Evolutionary conservation across 2,113 vertebrate genomes (phyloP).

Genomic region (Microcebus lehilahytsara): DNA sequence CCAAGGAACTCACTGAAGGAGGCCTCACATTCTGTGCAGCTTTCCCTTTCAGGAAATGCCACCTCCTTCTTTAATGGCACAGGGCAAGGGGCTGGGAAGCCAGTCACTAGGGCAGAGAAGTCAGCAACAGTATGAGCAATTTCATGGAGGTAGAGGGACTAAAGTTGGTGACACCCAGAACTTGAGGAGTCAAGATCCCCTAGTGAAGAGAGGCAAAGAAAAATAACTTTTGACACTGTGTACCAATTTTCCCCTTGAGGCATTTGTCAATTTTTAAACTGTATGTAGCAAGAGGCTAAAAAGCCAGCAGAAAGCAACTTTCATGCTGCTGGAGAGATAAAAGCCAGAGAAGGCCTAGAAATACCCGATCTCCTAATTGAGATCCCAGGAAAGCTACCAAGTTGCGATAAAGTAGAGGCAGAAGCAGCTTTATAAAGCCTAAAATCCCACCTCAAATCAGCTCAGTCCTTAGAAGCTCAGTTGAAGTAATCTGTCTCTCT

Average conservation of each 20-base stretch:
- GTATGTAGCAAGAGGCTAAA: background rate
- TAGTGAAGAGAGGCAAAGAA: background rate
- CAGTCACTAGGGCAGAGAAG: background rate
- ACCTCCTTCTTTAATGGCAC: conserved; percentile 4
- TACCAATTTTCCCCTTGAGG: conserved; percentile 15
- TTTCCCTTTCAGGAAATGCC: background rate
- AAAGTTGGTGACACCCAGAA: background rate
- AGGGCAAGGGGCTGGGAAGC: background rate
- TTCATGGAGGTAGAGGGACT: background rate
- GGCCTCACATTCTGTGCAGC: background rate
- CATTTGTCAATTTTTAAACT: conserved; percentile 8
- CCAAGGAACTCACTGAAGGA: background rate
- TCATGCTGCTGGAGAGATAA: background rate
- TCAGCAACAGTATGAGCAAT: background rate
- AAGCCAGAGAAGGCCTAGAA: background rate
- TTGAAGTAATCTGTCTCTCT: background rate
- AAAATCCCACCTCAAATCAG: background rate
- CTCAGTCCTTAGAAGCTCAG: background rate
- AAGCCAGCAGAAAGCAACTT: background rate
- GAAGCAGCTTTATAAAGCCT: background rate
- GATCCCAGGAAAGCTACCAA: background rate
- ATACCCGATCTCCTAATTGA: background rate
- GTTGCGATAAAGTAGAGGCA: background rate
- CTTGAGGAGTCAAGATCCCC: background rate
- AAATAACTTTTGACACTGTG: background rate